A percentile compares a stretch with the other conserved stretches of the same genome.
Evolutionary conservation across 30 jellyfish, hydroid and myxozoan genomes (phyloP).

Genomic region (Hydractinia echinata): DNA sequence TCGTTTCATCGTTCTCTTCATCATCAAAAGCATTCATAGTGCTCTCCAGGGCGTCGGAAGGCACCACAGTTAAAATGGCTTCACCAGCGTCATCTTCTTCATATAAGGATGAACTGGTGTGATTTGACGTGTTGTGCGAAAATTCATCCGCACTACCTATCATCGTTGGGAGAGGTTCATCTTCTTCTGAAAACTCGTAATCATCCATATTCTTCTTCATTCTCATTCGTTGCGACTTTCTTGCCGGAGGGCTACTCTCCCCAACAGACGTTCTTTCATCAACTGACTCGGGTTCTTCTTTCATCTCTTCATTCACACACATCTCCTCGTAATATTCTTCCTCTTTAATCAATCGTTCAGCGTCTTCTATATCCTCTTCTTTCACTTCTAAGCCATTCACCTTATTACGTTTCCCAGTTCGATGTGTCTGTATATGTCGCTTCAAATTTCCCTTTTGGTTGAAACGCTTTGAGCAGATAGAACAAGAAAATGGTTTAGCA

Average conservation of each 20-base stretch:
- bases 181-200: slow-evolving; percentile 19
- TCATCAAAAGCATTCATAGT: background rate
- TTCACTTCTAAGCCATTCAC: background rate
- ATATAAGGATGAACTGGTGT: background rate
- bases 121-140: background rate
- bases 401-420: slow-evolving; percentile 28
- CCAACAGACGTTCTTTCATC: background rate
- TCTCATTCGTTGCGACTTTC: slow-evolving; percentile 13
- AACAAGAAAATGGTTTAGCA: slow-evolving; percentile 38
- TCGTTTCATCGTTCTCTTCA: background rate
- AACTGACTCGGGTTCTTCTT: background rate
- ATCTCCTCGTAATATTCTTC: background rate
- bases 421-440: slow-evolving; percentile 36
- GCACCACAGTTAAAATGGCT: slow-evolving; percentile 26
- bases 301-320: background rate
- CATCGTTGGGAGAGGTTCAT: slow-evolving; percentile 39
- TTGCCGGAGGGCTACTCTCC: slow-evolving; percentile 6
- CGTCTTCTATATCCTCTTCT: background rate
- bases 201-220: slow-evolving; percentile 14
- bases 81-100: background rate
- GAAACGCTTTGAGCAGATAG: slow-evolving; percentile 27
- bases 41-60: slow-evolving; percentile 30
- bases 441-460: slow-evolving; percentile 30
- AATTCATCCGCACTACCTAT: background rate
- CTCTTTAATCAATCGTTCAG: background rate